A percentile compares a stretch with the other conserved stretches of the same genome.
Evolutionary conservation across 1,140 invertebrate genomes (phyloP).

Genomic region (Bombyx mandarina): DNA sequence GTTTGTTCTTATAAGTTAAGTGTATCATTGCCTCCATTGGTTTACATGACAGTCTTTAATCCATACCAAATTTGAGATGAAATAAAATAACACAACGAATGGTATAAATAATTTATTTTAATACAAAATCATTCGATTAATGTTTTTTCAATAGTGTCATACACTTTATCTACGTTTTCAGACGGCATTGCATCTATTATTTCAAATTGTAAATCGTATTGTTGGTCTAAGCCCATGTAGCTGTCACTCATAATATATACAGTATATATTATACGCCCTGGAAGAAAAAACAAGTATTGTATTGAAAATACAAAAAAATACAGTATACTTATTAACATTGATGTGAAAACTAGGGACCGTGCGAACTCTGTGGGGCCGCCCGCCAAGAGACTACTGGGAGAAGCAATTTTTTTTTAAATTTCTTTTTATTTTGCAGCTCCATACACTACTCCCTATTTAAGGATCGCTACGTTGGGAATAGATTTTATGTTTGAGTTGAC

Average conservation of each 20-base stretch:
- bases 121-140: constrained; percentile 32
- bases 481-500: too few relatives aligned
- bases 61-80: neutral
- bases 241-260: constrained; percentile 94
- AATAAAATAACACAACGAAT: neutral
- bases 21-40: too few relatives aligned
- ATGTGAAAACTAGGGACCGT: too few relatives aligned
- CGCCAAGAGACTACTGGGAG: too few relatives aligned
- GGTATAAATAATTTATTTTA: constrained; percentile 3
- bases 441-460: too few relatives aligned
- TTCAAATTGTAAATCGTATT: constrained; percentile 83
- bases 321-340: too few relatives aligned
- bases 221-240: constrained; percentile 96
- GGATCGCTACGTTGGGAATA: too few relatives aligned
- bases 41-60: neutral
- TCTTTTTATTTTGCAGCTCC: too few relatives aligned
- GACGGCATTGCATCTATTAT: constrained; percentile 68
- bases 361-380: too few relatives aligned
- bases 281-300: constrained; percentile 23
- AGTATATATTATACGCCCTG: constrained; percentile 82
- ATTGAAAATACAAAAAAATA: too few relatives aligned
- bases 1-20: too few relatives aligned
- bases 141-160: constrained; percentile 46
- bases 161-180: constrained; percentile 43
- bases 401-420: too few relatives aligned